These are phyloP conservation scores for Sebastes trivittatus DNA, from an alignment of 2,797 vertebrate genomes.

Conservation along the genomic window DNA sequence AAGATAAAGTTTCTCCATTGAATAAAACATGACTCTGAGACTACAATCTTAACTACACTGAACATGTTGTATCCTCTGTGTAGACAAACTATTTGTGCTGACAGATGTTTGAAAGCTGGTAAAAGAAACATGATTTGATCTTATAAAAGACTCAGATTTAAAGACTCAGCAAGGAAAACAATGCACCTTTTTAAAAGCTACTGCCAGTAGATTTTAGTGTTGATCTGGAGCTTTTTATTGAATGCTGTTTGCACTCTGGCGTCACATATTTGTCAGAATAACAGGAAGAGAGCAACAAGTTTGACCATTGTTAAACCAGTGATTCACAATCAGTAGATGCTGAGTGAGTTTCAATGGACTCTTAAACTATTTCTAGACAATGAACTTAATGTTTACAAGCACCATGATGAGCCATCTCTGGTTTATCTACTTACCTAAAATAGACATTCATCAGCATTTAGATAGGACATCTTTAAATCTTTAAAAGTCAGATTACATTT, in stretches of 20 bases:
- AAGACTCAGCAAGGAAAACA: not conserved
- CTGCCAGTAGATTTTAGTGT: not conserved
- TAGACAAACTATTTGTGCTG: not conserved
- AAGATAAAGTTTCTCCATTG: not conserved
- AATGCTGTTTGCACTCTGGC: not conserved
- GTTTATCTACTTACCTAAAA: not conserved
- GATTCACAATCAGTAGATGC: not conserved
- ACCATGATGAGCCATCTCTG: not conserved
- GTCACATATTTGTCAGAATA: not conserved
- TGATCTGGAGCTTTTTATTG: not conserved
- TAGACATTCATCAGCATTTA: not conserved
- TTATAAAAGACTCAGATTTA: not conserved
- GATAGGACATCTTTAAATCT: rapidly evolving
- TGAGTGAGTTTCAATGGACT: not conserved
- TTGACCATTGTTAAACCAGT: not conserved
- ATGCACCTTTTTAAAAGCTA: not conserved
- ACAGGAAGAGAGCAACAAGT: not conserved
- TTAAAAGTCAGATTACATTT: not conserved
- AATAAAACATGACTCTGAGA: not conserved
- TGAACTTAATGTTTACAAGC: not conserved
- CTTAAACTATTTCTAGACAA: not conserved
- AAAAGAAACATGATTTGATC: not conserved
- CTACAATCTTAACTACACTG: not conserved
- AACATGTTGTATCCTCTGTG: not conserved
- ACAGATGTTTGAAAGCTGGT: not conserved